These are phyloP conservation scores for Thunnus maccoyii DNA, from an alignment of 2,113 vertebrate species.

Conservation along the genomic window DNA sequence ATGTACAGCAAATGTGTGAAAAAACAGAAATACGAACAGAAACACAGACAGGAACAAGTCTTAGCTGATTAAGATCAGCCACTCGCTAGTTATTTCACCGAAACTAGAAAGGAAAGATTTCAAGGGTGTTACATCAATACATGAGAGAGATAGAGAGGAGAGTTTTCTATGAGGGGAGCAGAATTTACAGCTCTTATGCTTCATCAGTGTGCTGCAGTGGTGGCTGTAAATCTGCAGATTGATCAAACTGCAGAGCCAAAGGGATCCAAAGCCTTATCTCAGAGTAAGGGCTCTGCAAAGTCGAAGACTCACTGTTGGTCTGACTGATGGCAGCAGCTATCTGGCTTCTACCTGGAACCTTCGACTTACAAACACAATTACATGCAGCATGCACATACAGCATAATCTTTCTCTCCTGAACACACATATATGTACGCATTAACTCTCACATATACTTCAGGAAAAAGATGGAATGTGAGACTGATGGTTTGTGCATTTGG, in stretches of 20 bases:
- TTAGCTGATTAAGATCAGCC: conserved; percentile 66
- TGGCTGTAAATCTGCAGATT: conserved; percentile 81
- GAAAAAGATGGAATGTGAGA: conserved; percentile 27
- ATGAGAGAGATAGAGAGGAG: conserved; percentile 50
- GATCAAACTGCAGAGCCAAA: conserved; percentile 77
- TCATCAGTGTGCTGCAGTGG: conserved; percentile 75
- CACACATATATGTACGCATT: conserved; percentile 6
- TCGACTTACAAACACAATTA: conserved; percentile 46
- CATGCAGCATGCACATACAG: not conserved
- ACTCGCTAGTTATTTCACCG: conserved; percentile 56
- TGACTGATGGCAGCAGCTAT: conserved; percentile 74
- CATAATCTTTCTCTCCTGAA: conserved; percentile 13
- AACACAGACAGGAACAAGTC: conserved; percentile 48
- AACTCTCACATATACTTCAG: not conserved
- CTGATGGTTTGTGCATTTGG: conserved; percentile 5
- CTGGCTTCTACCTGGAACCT: conserved; percentile 49
- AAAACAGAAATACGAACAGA: conserved; percentile 55
- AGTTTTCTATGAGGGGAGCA: conserved; percentile 70
- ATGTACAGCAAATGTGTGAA: conserved; percentile 35
- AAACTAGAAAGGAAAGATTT: conserved; percentile 74
- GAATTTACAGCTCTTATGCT: conserved; percentile 79
- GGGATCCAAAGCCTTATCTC: conserved; percentile 79
- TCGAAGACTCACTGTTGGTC: conserved; percentile 59
- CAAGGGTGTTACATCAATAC: conserved; percentile 77
- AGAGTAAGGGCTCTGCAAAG: conserved; percentile 75